phyloP scores from a whole-genome alignment of 1,140 invertebrate species.

The Hyphantria cunea region DNA sequence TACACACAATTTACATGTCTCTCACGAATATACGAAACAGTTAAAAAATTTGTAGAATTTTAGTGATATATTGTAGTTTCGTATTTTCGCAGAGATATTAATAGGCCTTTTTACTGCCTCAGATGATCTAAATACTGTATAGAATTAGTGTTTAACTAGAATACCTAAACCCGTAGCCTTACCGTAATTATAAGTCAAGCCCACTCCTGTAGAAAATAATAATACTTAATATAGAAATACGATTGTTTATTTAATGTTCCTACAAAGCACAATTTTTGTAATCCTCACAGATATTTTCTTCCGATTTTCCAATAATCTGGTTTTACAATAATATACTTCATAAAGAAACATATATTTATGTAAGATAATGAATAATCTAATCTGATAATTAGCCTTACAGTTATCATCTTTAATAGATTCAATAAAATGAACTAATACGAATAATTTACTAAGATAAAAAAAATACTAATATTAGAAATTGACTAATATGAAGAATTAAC shows the following conservation, averaged over 20 bases:
- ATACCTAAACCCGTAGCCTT: conserved; percentile 22
- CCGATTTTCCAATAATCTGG: neutral
- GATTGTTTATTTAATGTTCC: neutral
- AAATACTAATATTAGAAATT: no score
- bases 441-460: no score
- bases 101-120: conserved; percentile 2
- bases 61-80: neutral
- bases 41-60: neutral
- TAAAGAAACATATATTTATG: no score
- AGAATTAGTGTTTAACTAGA: neutral
- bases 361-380: no score
- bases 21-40: neutral
- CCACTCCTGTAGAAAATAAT: conserved; percentile 3
- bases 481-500: no score
- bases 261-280: conserved; percentile 12
- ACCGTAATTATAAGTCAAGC: conserved; percentile 7
- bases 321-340: neutral
- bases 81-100: conserved; percentile 2
- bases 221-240: no score
- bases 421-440: no score
- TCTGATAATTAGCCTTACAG: no score
- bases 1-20: conserved; percentile 2
- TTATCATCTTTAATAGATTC: no score
- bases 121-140: neutral
- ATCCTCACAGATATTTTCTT: neutral